phyloP scores from a whole-genome alignment of 2,113 vertebrate species.

The Aythya baeri region DNA sequence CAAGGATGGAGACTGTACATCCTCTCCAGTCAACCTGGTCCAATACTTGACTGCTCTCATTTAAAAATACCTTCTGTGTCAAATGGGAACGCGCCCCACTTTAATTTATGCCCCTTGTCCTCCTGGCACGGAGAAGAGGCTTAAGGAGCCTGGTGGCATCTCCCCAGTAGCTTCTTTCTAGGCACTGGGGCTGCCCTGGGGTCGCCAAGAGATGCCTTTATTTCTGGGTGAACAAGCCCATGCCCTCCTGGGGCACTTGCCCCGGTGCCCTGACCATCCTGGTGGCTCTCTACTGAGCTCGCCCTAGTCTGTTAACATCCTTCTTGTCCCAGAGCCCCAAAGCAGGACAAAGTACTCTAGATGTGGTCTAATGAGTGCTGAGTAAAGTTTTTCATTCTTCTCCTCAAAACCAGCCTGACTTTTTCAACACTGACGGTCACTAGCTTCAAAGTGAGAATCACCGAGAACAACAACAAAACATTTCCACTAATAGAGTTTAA shows the following conservation, averaged over 20 bases:
- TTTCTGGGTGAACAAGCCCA: not conserved
- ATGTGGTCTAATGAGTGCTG: not conserved
- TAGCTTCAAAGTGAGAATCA: slow-evolving; percentile 18
- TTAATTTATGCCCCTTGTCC: not conserved
- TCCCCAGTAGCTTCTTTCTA: not conserved
- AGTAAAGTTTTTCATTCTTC: not conserved
- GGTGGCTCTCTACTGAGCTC: not conserved
- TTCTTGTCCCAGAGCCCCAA: not conserved
- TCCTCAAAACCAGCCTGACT: not conserved
- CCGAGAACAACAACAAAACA: not conserved
- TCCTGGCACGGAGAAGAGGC: not conserved
- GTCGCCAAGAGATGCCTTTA: not conserved
- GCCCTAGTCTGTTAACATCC: not conserved
- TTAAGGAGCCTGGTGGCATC: not conserved
- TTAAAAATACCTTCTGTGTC: accelerated
- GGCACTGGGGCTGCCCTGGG: not conserved
- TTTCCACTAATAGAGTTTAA: not conserved
- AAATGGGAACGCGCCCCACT: not conserved
- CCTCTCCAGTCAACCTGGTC: not conserved
- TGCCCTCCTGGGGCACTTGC: not conserved
- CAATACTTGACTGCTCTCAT: not conserved
- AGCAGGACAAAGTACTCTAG: not conserved
- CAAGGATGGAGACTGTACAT: accelerated
- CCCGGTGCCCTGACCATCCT: not conserved
- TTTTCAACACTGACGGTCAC: not conserved